These are phyloP conservation scores for Gallinago stenura DNA, from an alignment of 2,797 vertebrate species.

Conservation along the genomic window DNA sequence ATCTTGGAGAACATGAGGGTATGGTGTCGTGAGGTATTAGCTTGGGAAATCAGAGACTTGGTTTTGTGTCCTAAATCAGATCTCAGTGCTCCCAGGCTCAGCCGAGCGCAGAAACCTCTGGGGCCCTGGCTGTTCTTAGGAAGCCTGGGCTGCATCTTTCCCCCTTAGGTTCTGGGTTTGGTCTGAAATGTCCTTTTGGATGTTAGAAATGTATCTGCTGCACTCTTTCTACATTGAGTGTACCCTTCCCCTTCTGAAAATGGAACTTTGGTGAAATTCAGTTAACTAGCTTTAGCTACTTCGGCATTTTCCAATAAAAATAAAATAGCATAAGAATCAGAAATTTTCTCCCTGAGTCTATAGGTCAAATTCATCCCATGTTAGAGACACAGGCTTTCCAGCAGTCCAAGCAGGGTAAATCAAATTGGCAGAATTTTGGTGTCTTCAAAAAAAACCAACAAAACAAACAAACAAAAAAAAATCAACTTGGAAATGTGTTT, in stretches of 20 bases:
- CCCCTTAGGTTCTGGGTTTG: not conserved
- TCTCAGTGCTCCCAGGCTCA: not conserved
- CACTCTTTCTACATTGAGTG: not conserved
- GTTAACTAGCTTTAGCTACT: not conserved
- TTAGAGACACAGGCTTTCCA: not conserved
- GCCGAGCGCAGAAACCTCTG: not conserved
- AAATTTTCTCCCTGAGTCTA: not conserved
- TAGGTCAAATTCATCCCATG: not conserved
- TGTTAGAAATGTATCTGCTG: not conserved
- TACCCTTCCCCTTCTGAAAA: not conserved
- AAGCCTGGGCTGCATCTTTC: not conserved
- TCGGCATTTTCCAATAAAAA: not conserved
- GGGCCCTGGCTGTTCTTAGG: not conserved
- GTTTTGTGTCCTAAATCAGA: not conserved
- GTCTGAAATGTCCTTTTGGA: not conserved
- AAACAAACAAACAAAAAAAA: too few relatives aligned
- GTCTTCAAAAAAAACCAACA: not conserved
- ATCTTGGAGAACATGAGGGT: not conserved
- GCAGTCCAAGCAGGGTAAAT: not conserved
- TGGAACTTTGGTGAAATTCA: not conserved
- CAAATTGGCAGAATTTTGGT: not conserved
- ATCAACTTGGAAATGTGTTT: not conserved
- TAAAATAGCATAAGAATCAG: not conserved
- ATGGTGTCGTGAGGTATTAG: fast-evolving
- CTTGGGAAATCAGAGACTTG: not conserved